Evolutionary conservation across 2,797 vertebrate genomes (phyloP), one percentile per base, ranked within the genome.

Genomic region (Muraenolepis orangiensis): DNA sequence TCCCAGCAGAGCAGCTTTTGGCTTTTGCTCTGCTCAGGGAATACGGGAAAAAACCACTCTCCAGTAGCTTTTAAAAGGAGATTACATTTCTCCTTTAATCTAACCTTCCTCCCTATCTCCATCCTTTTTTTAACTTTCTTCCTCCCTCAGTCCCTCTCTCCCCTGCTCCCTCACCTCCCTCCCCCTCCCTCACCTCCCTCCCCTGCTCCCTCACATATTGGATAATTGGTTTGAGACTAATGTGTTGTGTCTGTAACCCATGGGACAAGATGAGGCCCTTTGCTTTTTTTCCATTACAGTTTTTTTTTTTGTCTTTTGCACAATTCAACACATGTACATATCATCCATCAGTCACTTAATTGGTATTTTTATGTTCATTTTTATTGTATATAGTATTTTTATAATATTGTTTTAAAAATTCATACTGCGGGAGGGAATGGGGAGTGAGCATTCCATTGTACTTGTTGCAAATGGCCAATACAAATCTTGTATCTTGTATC

Each of bases 51-150:
- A 80, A 77, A 81, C 84, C 75, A 84, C 79, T 77, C 87, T 85
- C 87, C 87, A 88, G 78, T 42, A 18, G 76, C 78, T 74, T 86
- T 86, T 84, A 85, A 85, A 88, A 83, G 73, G 80, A 87, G 84
- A 88, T 90, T 84, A 85, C 76, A 86, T 83, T 82, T 79, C 61
- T 75, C 69, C 74, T 80, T 80, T 26, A 31, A 69, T 29, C 67
- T 34, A n/a, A n/a, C n/a, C 23, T 30, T 7, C 61, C 36, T 18
- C 14, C 26, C 18, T 51, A 18, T 3, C 42, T 51, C 16, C 42
- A 51, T 6, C 42, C 42, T 51, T 18, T 51, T 51, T 51, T n/a
- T n/a, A n/a, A 51, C 42, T 20, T 51, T 51, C 64, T 23, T 46
- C 70, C 14, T 71, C 67, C 64, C 29, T 14, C 31, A 12, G 32